A percentile compares a stretch with the other conserved stretches of the same genome.
Evolutionary conservation across 2,888 invertebrate genomes (phyloP).

Genomic region (Julus scandinavius): DNA sequence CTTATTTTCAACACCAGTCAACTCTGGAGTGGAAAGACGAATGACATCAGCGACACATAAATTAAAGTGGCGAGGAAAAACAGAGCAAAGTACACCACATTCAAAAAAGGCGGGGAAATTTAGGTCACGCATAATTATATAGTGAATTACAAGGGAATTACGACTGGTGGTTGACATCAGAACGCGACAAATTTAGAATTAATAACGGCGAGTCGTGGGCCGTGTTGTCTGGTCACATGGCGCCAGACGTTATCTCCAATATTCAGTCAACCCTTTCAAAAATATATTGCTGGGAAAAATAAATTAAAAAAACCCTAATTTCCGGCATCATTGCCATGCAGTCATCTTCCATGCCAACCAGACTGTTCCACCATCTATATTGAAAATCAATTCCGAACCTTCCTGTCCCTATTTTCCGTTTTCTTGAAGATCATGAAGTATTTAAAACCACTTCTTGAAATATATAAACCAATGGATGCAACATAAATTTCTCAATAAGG

Average conservation of each 20-base stretch:
- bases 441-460: too few relatives aligned
- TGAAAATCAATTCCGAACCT: too few relatives aligned
- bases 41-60: neutral
- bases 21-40: neutral
- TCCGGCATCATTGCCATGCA: neutral
- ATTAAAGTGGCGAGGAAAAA: neutral
- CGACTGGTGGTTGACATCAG: constrained; percentile 23
- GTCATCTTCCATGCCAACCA: neutral
- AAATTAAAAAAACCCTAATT: neutral
- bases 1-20: neutral
- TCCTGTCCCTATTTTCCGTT: too few relatives aligned
- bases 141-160: neutral
- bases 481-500: too few relatives aligned
- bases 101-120: neutral
- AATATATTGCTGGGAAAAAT: neutral
- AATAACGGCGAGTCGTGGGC: neutral
- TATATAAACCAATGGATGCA: neutral
- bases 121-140: neutral
- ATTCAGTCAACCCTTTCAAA: neutral
- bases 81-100: neutral
- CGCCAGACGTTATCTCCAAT: neutral
- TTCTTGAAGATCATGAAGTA: neutral
- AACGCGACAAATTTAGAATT: neutral
- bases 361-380: too few relatives aligned
- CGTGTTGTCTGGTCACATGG: neutral